A percentile compares a stretch with the other conserved stretches of the same genome.
These are phyloP conservation scores for Rhabdornis inornatus DNA, from an alignment of 2,113 vertebrate species.

Conservation along the genomic window DNA sequence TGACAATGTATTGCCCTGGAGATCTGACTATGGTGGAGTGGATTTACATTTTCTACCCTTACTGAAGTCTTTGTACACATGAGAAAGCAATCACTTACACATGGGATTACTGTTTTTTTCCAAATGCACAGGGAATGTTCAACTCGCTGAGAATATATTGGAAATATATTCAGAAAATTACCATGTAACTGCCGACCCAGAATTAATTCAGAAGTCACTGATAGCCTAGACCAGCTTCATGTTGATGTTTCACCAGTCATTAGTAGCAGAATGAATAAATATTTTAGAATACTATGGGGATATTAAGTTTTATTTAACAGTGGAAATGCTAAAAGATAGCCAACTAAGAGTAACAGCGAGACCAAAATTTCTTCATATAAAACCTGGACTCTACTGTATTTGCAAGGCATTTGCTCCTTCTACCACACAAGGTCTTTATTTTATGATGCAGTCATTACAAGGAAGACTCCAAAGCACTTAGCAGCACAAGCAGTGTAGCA, in stretches of 20 bases:
- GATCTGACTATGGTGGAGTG: rapidly evolving
- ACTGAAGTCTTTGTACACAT: background rate
- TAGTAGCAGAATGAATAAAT: background rate
- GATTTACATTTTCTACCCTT: constrained; percentile 22
- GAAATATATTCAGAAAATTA: background rate
- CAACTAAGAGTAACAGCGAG: background rate
- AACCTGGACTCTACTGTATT: background rate
- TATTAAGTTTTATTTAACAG: background rate
- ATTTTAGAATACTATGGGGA: background rate
- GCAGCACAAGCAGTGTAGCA: background rate
- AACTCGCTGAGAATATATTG: background rate
- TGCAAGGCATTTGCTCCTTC: background rate
- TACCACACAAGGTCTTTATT: background rate
- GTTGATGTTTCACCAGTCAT: background rate
- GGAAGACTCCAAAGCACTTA: background rate
- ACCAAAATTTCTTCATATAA: background rate
- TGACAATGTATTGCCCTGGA: background rate
- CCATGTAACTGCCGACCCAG: background rate
- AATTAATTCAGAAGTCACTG: background rate
- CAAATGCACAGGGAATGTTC: background rate
- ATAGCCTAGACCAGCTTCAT: background rate
- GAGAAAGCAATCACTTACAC: background rate
- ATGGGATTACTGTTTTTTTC: background rate
- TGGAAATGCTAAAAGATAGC: background rate
- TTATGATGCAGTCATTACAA: background rate